Conservation (phyloP, 2,797 vertebrate species). For the Nyctalus aviator region DNA sequence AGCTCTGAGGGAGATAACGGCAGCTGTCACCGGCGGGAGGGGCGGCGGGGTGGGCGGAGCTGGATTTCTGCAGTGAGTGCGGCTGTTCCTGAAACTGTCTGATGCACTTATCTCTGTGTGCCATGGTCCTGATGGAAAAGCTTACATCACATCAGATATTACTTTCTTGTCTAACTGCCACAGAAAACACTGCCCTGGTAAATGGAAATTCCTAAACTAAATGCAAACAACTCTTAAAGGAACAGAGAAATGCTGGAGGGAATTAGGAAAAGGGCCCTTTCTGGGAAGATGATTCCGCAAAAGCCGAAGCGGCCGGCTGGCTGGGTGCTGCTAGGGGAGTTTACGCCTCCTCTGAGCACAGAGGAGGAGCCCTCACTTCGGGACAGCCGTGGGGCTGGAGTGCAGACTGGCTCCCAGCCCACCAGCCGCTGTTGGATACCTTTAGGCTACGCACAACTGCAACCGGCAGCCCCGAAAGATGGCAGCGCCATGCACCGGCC, state of each 20-base stretch:
- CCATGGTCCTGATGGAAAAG: slow-evolving; percentile 33
- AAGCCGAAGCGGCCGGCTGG: not conserved
- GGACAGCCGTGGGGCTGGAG: accelerated
- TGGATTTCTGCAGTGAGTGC: not conserved
- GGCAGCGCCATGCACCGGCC: not conserved
- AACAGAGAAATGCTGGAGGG: not conserved
- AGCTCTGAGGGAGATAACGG: not conserved
- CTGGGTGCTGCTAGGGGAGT: accelerated
- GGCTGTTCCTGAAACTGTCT: not conserved
- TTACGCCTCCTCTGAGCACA: not conserved
- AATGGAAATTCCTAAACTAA: slow-evolving; percentile 12
- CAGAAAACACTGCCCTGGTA: not conserved
- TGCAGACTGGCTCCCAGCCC: not conserved
- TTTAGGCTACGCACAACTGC: not conserved
- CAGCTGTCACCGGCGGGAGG: not conserved
- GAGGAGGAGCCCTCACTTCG: not conserved
- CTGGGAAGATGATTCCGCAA: not conserved
- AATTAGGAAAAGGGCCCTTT: not conserved
- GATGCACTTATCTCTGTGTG: not conserved
- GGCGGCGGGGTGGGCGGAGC: not conserved
- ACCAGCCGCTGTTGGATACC: not conserved
- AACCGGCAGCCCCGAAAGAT: not conserved
- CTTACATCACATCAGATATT: not conserved
- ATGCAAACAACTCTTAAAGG: not conserved
- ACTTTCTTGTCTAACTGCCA: slow-evolving; percentile 24